Conservation (phyloP, 1,140 invertebrate genomes). For the Triops longicaudatus region DNA sequence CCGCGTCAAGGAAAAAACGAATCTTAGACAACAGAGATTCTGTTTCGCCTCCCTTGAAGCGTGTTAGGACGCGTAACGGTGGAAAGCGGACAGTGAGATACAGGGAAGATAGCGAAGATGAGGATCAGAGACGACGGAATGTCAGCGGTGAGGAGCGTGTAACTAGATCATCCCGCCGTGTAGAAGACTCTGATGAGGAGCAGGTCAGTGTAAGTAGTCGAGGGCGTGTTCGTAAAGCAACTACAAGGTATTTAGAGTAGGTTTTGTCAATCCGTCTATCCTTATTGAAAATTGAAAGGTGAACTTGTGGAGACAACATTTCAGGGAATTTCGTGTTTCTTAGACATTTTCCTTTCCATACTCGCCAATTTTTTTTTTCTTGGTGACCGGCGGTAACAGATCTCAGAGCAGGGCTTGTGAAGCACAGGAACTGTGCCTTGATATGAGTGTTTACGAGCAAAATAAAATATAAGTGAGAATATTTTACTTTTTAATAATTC, state of each 20-base stretch:
- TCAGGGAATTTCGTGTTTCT: background rate
- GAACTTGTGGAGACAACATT: background rate
- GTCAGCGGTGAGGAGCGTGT: background rate
- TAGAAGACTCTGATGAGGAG: conserved; percentile 34
- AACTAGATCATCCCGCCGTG: background rate
- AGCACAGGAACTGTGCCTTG: conserved; percentile 11
- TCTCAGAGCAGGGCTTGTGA: conserved; percentile 13
- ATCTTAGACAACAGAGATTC: background rate
- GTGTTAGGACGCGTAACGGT: conserved; percentile 36
- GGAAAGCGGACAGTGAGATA: conserved; percentile 40
- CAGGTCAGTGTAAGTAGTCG: conserved; percentile 63
- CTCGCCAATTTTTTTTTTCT: background rate
- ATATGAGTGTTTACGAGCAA: background rate
- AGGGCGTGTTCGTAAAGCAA: conserved; percentile 71
- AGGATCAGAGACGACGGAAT: conserved; percentile 17
- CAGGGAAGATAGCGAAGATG: conserved; percentile 35
- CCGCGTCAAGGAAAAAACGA: background rate
- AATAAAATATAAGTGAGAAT: background rate
- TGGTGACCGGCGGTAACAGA: conserved; percentile 10
- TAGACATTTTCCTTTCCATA: background rate
- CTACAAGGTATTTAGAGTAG: conserved; percentile 46
- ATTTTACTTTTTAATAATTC: background rate
- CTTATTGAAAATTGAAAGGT: background rate
- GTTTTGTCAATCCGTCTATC: background rate
- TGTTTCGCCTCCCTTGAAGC: background rate